These are phyloP conservation scores for Porites australiensis DNA, from an alignment of 64 coral and sea anemone species.

Conservation along the genomic window DNA sequence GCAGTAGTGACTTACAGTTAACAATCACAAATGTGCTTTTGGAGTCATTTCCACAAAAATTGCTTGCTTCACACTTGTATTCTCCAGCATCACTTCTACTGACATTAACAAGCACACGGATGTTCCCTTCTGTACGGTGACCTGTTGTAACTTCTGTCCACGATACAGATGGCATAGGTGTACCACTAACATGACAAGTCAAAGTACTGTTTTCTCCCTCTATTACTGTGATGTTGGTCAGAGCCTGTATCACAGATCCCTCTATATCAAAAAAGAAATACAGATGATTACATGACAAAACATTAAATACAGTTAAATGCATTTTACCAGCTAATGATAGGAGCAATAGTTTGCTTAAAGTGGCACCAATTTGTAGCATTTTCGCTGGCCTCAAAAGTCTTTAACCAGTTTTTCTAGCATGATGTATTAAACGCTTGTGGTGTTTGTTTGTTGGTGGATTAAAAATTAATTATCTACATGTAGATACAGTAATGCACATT, in stretches of 20 bases:
- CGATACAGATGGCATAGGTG: not conserved
- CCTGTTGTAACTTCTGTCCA: not conserved
- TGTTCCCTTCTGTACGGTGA: not conserved
- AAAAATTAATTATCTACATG: too few relatives aligned
- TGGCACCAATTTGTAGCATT: too few relatives aligned
- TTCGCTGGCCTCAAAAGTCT: too few relatives aligned
- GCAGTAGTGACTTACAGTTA: not conserved
- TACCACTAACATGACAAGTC: not conserved
- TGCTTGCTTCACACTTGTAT: constrained; percentile 30
- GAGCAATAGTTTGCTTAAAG: too few relatives aligned
- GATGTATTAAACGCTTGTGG: too few relatives aligned
- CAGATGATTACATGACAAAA: too few relatives aligned
- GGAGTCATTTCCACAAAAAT: not conserved
- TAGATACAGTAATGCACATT: too few relatives aligned
- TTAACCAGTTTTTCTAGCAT: too few relatives aligned
- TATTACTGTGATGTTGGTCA: not conserved
- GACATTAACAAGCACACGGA: not conserved
- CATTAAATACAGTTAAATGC: too few relatives aligned
- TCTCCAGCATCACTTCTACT: not conserved
- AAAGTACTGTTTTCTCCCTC: not conserved
- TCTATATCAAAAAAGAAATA: too few relatives aligned
- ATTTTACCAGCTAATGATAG: too few relatives aligned
- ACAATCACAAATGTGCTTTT: not conserved
- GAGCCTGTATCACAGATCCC: not conserved
- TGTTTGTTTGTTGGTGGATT: too few relatives aligned